Percentiles rank a stretch among this genome's conserved stretches.
phyloP scores from a whole-genome alignment of 2,888 invertebrate genomes.

The Ormyrus labotus region DNA sequence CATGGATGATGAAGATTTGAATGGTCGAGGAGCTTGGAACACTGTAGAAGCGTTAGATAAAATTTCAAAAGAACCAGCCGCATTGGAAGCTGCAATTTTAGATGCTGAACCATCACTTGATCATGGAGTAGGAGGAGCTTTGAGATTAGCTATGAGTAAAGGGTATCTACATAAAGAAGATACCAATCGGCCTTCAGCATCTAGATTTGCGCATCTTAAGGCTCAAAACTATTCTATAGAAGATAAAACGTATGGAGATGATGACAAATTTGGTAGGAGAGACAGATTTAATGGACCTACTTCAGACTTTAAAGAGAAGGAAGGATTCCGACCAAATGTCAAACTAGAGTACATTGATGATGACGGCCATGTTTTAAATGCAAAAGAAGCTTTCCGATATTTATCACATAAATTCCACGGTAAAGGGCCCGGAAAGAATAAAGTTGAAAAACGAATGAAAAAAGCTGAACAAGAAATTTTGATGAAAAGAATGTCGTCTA shows the following conservation, averaged over 20 bases:
- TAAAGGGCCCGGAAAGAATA: constrained; percentile 99
- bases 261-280: constrained; percentile 85
- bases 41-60: constrained; percentile 82
- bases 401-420: constrained; percentile 99
- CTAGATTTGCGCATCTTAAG: constrained; percentile 85
- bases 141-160: constrained; percentile 94
- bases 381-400: constrained; percentile 98
- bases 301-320: constrained; percentile 94
- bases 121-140: constrained; percentile 93
- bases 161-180: constrained; percentile 93
- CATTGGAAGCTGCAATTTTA: constrained; percentile 82
- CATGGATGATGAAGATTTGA: constrained; percentile 70
- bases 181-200: constrained; percentile 83
- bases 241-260: constrained; percentile 87
- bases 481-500: constrained; percentile 98
- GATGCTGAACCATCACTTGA: constrained; percentile 96
- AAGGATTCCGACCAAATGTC: constrained; percentile 92
- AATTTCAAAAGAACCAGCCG: constrained; percentile 76
- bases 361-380: constrained; percentile 92
- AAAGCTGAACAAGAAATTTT: constrained; percentile 95
- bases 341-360: constrained; percentile 98
- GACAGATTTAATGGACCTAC: constrained; percentile 90
- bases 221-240: constrained; percentile 89
- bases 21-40: constrained; percentile 87
- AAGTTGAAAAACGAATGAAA: constrained; percentile 96